Conservation (phyloP, 2,888 invertebrate genomes). For the Chromoteleia sp. region DNA sequence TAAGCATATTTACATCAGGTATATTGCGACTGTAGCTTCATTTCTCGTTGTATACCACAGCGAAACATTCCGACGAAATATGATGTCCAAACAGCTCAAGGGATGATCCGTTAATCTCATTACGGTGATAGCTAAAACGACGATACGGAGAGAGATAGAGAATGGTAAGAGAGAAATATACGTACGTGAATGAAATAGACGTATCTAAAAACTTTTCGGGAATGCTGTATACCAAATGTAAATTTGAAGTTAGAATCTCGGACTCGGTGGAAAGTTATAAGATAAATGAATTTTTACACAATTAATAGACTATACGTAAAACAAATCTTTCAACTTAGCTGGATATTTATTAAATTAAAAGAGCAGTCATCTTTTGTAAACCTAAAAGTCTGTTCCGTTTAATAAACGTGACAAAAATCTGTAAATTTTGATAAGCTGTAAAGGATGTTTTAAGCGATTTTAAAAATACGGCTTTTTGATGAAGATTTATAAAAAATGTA, state of each 20-base stretch:
- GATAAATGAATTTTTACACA: not conserved
- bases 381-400: too few species aligned
- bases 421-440: too few species aligned
- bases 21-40: slow-evolving; percentile 30
- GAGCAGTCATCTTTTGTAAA: too few species aligned
- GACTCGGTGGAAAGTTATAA: not conserved
- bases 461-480: too few species aligned
- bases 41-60: slow-evolving; percentile 28
- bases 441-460: too few species aligned
- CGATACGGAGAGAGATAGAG: not conserved
- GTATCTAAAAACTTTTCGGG: too few species aligned
- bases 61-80: slow-evolving; percentile 69
- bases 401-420: too few species aligned
- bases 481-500: too few species aligned
- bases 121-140: slow-evolving; percentile 38
- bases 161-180: not conserved
- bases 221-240: not conserved
- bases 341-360: too few species aligned
- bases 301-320: too few species aligned
- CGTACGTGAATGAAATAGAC: not conserved
- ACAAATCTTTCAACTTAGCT: too few species aligned
- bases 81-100: slow-evolving; percentile 71
- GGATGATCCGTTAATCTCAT: slow-evolving; percentile 73
- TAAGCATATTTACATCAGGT: slow-evolving; percentile 25
- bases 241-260: not conserved